Percentiles rank a stretch among this genome's conserved stretches.
These are phyloP conservation scores for Stenodema calcarata DNA, from an alignment of 2,888 invertebrate genomes.

Conservation along the genomic window DNA sequence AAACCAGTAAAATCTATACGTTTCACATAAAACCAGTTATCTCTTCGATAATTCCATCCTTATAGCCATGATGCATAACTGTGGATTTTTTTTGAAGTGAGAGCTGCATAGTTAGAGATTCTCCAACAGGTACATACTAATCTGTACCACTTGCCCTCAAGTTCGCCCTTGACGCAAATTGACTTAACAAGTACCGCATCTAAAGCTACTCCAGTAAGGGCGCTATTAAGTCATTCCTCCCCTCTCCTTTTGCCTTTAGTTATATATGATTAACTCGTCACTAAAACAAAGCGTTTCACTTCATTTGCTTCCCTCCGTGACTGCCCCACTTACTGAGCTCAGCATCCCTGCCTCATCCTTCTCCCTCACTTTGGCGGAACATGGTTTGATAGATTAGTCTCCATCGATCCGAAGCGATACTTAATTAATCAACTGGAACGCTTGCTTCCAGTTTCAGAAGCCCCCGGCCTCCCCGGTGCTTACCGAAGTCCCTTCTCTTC, in stretches of 20 bases:
- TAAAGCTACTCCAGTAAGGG: background rate
- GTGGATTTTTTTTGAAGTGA: too few species aligned
- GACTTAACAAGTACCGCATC: background rate
- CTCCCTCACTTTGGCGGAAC: constrained; percentile 3
- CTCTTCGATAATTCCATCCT: too few species aligned
- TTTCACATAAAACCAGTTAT: too few species aligned
- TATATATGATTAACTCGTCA: constrained; percentile 28
- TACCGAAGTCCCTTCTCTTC: background rate
- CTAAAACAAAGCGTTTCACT: constrained; percentile 29
- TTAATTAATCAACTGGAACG: constrained; percentile 31
- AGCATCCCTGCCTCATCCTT: background rate
- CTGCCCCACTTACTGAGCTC: constrained; percentile 8
- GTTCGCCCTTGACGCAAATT: background rate
- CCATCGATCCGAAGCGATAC: constrained; percentile 25
- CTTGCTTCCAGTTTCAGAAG: constrained; percentile 14
- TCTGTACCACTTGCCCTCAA: background rate
- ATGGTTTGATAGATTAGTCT: constrained; percentile 30
- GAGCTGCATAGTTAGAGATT: too few species aligned
- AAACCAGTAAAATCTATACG: too few species aligned
- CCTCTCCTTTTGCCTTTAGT: background rate
- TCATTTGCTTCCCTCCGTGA: constrained; percentile 5
- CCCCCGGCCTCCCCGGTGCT: background rate
- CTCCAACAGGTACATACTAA: too few species aligned
- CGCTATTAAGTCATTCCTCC: background rate
- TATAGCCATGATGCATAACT: too few species aligned